These are phyloP conservation scores for Goniozus legneri DNA, from an alignment of 1,140 invertebrate genomes.

Conservation along the genomic window DNA sequence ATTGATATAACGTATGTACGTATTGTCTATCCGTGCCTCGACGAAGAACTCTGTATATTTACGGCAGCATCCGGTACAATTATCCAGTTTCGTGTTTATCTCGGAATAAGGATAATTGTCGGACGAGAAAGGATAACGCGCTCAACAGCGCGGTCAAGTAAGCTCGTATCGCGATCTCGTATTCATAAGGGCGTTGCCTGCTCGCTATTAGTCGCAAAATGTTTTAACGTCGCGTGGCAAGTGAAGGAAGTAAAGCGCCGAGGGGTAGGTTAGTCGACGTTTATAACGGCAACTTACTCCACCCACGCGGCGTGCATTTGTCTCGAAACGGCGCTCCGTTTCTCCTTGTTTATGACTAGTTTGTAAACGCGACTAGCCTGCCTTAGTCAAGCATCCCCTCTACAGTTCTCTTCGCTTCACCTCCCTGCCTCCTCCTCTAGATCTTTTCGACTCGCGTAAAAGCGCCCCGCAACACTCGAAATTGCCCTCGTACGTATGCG, in stretches of 20 bases:
- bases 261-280: not conserved
- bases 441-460: no score
- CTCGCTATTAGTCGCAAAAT: slow-evolving; percentile 9
- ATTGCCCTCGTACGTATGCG: no score
- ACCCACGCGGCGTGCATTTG: slow-evolving; percentile 23
- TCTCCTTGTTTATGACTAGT: slow-evolving; percentile 24
- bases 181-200: slow-evolving; percentile 7
- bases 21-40: no score
- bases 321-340: slow-evolving; percentile 19
- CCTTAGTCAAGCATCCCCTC: slow-evolving; percentile 21
- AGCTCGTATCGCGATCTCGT: slow-evolving; percentile 18
- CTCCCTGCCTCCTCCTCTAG: no score
- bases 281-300: slow-evolving; percentile 22
- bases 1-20: no score
- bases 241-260: no score
- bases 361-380: slow-evolving; percentile 11
- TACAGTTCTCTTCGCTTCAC: no score
- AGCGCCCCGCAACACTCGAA: no score
- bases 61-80: no score
- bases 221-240: slow-evolving; percentile 23
- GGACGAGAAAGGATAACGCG: slow-evolving; percentile 1
- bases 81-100: no score
- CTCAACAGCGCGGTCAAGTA: not conserved
- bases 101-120: slow-evolving; percentile 19
- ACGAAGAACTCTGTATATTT: no score